Percentiles rank a stretch among this genome's conserved stretches.
phyloP scores from a whole-genome alignment of 1,140 invertebrate genomes.

The Physella acuta region DNA sequence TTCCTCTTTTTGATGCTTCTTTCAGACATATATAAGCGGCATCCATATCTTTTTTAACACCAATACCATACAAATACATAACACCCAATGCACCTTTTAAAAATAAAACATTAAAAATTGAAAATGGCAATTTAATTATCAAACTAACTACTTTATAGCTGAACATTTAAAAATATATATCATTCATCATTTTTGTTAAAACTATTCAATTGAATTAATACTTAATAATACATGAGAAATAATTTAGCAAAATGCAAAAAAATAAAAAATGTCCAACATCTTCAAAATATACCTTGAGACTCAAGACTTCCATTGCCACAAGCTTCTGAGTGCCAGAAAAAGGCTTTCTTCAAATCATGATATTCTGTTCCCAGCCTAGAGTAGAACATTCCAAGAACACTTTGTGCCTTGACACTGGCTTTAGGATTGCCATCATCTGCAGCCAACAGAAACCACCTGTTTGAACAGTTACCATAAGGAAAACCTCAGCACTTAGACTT shows the following conservation, averaged over 20 bases:
- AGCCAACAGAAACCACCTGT: slow-evolving; percentile 57
- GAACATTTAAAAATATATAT: too few species aligned
- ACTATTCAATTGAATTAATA: too few species aligned
- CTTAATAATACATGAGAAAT: too few species aligned
- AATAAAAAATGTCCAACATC: too few species aligned
- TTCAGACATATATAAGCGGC: slow-evolving; percentile 56
- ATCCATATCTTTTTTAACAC: slow-evolving; percentile 48
- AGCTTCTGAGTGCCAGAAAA: slow-evolving; percentile 61
- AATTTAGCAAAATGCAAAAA: too few species aligned
- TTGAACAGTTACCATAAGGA: neutral
- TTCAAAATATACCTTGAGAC: slow-evolving; percentile 60
- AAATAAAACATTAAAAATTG: slow-evolving; percentile 7
- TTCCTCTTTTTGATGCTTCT: slow-evolving; percentile 56
- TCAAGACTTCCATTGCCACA: slow-evolving; percentile 60
- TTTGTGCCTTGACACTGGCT: slow-evolving; percentile 56
- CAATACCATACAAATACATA: slow-evolving; percentile 59
- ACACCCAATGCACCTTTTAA: slow-evolving; percentile 56
- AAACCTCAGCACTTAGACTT: too few species aligned
- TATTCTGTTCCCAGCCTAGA: slow-evolving; percentile 43
- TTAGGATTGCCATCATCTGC: slow-evolving; percentile 58
- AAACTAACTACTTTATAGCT: neutral
- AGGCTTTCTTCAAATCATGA: slow-evolving; percentile 55
- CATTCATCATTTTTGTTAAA: too few species aligned
- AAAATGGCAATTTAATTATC: too few species aligned
- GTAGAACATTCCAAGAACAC: slow-evolving; percentile 58